phyloP scores from a whole-genome alignment of 1,140 invertebrate species.

The Lasioglossum baleicum region DNA sequence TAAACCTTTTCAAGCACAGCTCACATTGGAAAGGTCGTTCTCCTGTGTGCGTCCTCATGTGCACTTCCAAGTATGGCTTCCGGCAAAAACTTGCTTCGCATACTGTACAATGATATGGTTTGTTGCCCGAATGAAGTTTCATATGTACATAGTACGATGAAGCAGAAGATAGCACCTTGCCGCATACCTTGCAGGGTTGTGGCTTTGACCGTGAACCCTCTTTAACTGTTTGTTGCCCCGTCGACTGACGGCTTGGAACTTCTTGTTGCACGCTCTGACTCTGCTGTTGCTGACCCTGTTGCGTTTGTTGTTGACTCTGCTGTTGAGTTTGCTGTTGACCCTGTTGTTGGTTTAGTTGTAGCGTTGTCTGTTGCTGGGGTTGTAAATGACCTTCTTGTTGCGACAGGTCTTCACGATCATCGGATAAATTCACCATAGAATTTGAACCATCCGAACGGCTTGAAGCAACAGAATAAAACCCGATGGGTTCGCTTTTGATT shows the following conservation, averaged over 20 bases:
- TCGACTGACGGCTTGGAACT: constrained; percentile 75
- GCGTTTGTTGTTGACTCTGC: constrained; percentile 72
- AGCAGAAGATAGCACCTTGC: constrained; percentile 87
- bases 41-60: constrained; percentile 88
- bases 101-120: constrained; percentile 88
- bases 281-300: constrained; percentile 72
- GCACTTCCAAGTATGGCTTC: constrained; percentile 87
- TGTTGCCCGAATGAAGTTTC: constrained; percentile 89
- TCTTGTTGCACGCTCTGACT: constrained; percentile 73
- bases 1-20: constrained; percentile 86
- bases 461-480: constrained; percentile 80
- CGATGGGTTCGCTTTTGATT: constrained; percentile 85
- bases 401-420: constrained; percentile 77
- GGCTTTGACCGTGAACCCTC: constrained; percentile 83
- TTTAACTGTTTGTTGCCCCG: constrained; percentile 74
- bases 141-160: constrained; percentile 90
- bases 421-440: constrained; percentile 76
- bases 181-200: constrained; percentile 88
- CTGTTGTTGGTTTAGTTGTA: constrained; percentile 74
- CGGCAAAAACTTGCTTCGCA: constrained; percentile 86
- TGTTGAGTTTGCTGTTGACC: constrained; percentile 75
- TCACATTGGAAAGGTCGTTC: constrained; percentile 90
- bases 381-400: constrained; percentile 79
- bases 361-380: constrained; percentile 73
- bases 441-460: constrained; percentile 77